These are phyloP conservation scores for Plagodis dolabraria DNA, from an alignment of 2,888 invertebrate species.

Conservation along the genomic window DNA sequence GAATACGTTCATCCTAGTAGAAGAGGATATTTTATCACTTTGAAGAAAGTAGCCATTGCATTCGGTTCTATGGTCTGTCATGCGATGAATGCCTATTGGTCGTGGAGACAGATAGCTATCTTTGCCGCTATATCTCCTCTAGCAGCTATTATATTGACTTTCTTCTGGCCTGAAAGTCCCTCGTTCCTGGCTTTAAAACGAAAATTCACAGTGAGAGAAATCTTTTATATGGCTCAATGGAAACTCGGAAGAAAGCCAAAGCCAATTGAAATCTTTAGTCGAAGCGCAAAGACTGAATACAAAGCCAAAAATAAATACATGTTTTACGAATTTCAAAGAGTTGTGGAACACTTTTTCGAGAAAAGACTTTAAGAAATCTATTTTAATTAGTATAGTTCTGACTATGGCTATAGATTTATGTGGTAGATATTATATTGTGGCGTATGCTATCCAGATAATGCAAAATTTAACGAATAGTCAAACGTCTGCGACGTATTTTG, in stretches of 20 bases:
- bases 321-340: conserved; percentile 23
- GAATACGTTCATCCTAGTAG: conserved; percentile 51
- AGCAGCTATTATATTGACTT: conserved; percentile 41
- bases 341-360: conserved; percentile 27
- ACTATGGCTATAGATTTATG: conserved; percentile 47
- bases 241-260: conserved; percentile 34
- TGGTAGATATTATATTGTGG: conserved; percentile 51
- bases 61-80: conserved; percentile 51
- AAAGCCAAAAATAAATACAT: conserved; percentile 7
- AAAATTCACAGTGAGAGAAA: conserved; percentile 46
- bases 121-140: conserved; percentile 34
- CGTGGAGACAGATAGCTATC: conserved; percentile 52
- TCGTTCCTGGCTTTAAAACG: conserved; percentile 52
- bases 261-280: conserved; percentile 47
- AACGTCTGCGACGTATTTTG: conserved; percentile 47
- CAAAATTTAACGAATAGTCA: conserved; percentile 43
- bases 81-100: conserved; percentile 41
- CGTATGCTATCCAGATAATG: conserved; percentile 53
- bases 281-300: conserved; percentile 40
- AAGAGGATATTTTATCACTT: conserved; percentile 51
- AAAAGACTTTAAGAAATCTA: conserved; percentile 50
- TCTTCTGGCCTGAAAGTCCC: conserved; percentile 40
- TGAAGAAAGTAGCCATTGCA: conserved; percentile 43
- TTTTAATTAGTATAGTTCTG: conserved; percentile 43
- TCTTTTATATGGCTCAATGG: conserved; percentile 45